Evolutionary conservation across 2,113 vertebrate genomes (phyloP), one percentile per base, ranked within the genome.

Genomic region (Xiphophorus maculatus): DNA sequence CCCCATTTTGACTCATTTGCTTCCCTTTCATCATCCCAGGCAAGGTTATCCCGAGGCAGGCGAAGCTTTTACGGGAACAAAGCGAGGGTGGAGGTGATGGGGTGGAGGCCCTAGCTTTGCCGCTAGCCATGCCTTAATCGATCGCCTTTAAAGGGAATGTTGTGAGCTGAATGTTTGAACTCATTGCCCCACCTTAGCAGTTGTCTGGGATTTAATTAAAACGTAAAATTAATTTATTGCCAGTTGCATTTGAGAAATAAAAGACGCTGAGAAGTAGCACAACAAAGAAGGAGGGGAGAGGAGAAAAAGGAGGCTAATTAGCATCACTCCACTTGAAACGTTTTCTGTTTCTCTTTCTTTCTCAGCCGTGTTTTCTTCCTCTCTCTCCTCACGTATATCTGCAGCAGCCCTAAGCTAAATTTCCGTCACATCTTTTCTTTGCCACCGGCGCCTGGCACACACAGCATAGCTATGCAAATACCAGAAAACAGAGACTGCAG

Each of bases 181-280:
- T 89, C 78, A 58, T 88, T 79, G 51, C 51, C 74, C 86, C 89
- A 92, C 87, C 88, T 92, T 92, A 93, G 79, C 87, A 74, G 80
- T 84, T 91, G 90, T 92, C 90, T 85, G 87, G 88, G 88, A 88
- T 92, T 94, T 93, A 90, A 94, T 94, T 90, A 93, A 83, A 86
- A 84, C 76, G 66, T 62, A 79, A 76, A 84, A 83, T 69, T 73
- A 89, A 89, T 93, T 89, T 93, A 91, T 87, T 79, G 89, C 88
- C 87, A 90, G 76, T 88, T 91, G 91, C 77, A 71, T 90, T 80
- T 83, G 81, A 35, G 89, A 91, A 83, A 76, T 75, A 87, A 83
- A 28, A 28, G 69, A 61, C 44, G 73, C 69, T 32, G 63, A 1
- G 5, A 40, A 74, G 76, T 74, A 32, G 71, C 82, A 69, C 14